Percentiles rank a stretch among this genome's conserved stretches.
Conservation (phyloP, 2,888 invertebrate species). For the Campopleginae sp. region DNA sequence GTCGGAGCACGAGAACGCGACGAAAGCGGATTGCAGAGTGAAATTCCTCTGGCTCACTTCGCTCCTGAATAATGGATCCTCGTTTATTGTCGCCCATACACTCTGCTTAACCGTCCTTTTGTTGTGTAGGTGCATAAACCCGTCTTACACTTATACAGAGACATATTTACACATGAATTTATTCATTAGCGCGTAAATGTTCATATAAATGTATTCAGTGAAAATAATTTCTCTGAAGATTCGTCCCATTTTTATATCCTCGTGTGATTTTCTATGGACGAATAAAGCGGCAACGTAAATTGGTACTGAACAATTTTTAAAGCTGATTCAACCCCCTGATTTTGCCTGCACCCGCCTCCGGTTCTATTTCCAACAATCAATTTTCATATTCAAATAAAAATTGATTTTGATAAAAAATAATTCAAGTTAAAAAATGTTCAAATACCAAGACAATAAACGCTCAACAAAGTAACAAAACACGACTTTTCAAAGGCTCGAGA, state of each 20-base stretch:
- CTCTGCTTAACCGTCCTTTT: constrained; percentile 4
- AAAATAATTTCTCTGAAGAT: neutral
- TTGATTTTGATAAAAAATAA: too few relatives aligned
- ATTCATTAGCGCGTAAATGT: neutral
- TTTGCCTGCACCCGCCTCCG: neutral
- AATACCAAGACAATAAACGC: too few relatives aligned
- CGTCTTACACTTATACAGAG: neutral
- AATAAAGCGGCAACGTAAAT: neutral
- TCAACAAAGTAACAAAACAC: too few relatives aligned
- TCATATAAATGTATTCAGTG: neutral
- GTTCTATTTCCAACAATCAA: neutral
- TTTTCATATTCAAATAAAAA: neutral
- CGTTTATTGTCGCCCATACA: constrained; percentile 53
- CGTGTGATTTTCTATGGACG: neutral
- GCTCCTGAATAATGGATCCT: constrained; percentile 59
- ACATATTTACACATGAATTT: neutral
- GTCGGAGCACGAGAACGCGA: constrained; percentile 46
- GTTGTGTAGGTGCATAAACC: neutral
- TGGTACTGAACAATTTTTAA: neutral
- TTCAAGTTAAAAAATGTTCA: too few relatives aligned
- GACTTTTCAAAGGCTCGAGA: neutral
- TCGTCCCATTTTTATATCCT: neutral
- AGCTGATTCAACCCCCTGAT: neutral
- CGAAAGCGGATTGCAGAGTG: constrained; percentile 58
- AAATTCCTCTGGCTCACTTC: constrained; percentile 52